A percentile compares a stretch with the other conserved stretches of the same genome.
Conservation (phyloP, 2,888 invertebrate genomes). For the Falcaria lacertinaria region DNA sequence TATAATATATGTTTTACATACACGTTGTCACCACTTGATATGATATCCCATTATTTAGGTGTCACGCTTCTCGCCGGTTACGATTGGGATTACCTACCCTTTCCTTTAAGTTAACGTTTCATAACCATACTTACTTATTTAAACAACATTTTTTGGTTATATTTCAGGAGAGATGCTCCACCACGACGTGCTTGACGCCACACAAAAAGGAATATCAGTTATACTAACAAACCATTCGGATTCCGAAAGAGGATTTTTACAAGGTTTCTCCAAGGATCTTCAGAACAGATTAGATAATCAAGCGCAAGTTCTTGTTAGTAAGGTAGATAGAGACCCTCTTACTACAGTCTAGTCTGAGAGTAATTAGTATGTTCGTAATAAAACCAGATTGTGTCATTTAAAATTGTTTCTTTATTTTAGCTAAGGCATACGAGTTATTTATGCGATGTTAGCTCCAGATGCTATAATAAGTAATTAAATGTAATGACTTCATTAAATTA, state of each 20-base stretch:
- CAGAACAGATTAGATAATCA: conserved; percentile 57
- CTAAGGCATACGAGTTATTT: not conserved
- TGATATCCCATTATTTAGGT: too few species aligned
- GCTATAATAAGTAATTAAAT: conserved; percentile 10
- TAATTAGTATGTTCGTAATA: conserved; percentile 8
- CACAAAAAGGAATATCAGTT: conserved; percentile 87
- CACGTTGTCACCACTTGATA: too few species aligned
- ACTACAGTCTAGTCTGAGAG: conserved; percentile 78
- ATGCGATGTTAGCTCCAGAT: conserved; percentile 6
- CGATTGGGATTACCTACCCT: too few species aligned
- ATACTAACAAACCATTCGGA: conserved; percentile 96
- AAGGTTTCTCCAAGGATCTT: conserved; percentile 72
- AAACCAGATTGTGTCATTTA: conserved; percentile 4
- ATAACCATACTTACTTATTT: not conserved
- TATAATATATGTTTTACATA: too few species aligned
- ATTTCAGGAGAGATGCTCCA: conserved; percentile 96
- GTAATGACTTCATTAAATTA: conserved; percentile 25
- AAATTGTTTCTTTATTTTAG: not conserved
- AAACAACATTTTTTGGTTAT: too few species aligned
- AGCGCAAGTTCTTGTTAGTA: conserved; percentile 84
- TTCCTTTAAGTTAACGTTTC: too few species aligned
- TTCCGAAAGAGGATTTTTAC: conserved; percentile 93
- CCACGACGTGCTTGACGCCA: conserved; percentile 93
- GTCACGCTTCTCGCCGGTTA: too few species aligned
- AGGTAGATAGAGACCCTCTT: conserved; percentile 88